Evolutionary conservation across 2,888 invertebrate genomes (phyloP).

Genomic region (Ligdia adustata): DNA sequence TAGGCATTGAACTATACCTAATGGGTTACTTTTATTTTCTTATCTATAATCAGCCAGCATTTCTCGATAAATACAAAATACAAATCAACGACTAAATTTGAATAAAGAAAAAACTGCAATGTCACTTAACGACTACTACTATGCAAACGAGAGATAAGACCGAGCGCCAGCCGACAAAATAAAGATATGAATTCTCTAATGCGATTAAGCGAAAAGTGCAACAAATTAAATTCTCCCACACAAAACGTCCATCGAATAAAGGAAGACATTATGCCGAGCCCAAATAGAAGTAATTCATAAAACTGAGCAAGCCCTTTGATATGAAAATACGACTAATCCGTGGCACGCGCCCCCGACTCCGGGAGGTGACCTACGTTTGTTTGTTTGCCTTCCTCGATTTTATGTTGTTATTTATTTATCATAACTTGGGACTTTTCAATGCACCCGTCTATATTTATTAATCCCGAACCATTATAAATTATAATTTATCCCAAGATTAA

Average conservation of each 20-base stretch:
- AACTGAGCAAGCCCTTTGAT: constrained; percentile 76
- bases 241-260: constrained; percentile 67
- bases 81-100: constrained; percentile 26
- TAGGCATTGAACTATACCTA: no score
- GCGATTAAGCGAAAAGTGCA: constrained; percentile 72
- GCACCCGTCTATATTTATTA: constrained; percentile 69
- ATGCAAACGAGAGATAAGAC: constrained; percentile 62
- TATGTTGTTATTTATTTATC: constrained; percentile 74
- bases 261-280: constrained; percentile 69
- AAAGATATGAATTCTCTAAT: constrained; percentile 67
- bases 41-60: no score
- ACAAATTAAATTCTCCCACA: constrained; percentile 82
- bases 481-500: constrained; percentile 70
- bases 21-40: no score
- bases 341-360: constrained; percentile 71
- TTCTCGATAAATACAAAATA: neutral
- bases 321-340: constrained; percentile 81
- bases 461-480: constrained; percentile 67
- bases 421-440: constrained; percentile 72
- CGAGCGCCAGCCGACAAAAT: constrained; percentile 44
- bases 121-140: constrained; percentile 42
- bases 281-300: constrained; percentile 78
- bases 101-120: constrained; percentile 38
- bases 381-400: constrained; percentile 64
- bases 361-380: constrained; percentile 67